A percentile compares a stretch with the other conserved stretches of the same genome.
Evolutionary conservation across 2,113 vertebrate genomes (phyloP).

Genomic region (Prinia subflava): DNA sequence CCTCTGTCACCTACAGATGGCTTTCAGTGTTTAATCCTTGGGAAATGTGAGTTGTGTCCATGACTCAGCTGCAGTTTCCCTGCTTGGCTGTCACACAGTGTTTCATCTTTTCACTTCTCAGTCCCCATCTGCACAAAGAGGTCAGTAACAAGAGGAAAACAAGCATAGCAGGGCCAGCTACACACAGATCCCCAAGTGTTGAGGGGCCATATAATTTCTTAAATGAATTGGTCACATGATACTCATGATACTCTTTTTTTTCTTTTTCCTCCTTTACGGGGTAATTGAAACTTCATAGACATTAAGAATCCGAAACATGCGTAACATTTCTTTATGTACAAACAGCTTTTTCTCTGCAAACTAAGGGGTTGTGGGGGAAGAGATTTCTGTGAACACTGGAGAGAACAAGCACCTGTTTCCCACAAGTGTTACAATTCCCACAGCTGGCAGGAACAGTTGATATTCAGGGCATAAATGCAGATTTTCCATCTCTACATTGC

Average conservation of each 20-base stretch:
- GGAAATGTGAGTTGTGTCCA: background rate
- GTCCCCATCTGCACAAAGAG: background rate
- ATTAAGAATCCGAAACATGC: constrained; percentile 25
- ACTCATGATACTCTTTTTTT: background rate
- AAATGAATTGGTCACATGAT: constrained; percentile 25
- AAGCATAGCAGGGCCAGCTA: background rate
- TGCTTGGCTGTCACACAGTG: background rate
- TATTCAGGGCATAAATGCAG: background rate
- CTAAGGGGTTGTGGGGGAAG: background rate
- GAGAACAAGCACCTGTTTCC: background rate
- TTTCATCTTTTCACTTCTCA: background rate
- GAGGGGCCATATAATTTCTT: constrained; percentile 26
- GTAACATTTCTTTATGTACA: background rate
- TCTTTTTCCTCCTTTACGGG: background rate
- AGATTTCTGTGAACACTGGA: background rate
- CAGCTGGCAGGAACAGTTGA: background rate
- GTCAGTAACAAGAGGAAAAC: constrained; percentile 3
- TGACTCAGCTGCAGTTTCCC: background rate
- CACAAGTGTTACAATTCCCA: constrained; percentile 2
- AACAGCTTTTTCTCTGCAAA: constrained; percentile 7
- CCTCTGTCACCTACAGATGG: background rate
- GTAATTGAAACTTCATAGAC: constrained; percentile 31
- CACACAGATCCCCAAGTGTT: background rate
- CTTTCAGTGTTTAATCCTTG: background rate
- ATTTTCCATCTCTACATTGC: background rate